phyloP scores from a whole-genome alignment of 1,140 invertebrate genomes.

The Portunus trituberculatus region DNA sequence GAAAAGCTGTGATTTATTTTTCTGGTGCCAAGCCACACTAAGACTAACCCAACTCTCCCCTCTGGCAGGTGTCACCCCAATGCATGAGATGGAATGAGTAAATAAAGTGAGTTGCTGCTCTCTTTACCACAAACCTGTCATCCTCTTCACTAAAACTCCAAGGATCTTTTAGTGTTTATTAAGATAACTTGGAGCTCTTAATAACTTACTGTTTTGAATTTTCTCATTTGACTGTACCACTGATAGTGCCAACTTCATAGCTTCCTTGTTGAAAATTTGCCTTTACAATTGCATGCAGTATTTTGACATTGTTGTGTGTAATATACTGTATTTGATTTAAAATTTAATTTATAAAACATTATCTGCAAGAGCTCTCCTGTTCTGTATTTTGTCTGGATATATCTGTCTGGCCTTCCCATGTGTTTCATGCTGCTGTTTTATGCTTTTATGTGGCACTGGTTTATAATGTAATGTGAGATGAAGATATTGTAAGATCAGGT shows the following conservation, averaged over 20 bases:
- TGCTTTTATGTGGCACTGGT: not conserved
- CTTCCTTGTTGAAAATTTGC: not conserved
- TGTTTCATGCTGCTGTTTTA: too few relatives aligned
- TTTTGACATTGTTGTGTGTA: not conserved
- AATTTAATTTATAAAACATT: not conserved
- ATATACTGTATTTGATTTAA: not conserved
- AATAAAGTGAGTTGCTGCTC: conserved; percentile 6
- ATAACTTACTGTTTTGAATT: not conserved
- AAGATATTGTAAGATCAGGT: conserved; percentile 15
- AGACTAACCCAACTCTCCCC: not conserved
- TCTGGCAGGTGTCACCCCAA: not conserved
- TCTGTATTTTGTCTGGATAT: not conserved
- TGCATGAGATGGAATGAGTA: conserved; percentile 6
- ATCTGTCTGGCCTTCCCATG: not conserved
- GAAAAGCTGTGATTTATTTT: not conserved
- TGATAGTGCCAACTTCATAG: not conserved
- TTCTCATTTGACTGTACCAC: not conserved
- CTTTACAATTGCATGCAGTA: not conserved
- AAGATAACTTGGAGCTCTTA: not conserved
- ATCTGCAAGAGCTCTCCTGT: not conserved
- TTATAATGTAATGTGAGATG: not conserved
- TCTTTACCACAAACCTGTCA: not conserved
- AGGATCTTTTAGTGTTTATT: not conserved
- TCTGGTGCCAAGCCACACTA: not conserved
- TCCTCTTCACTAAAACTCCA: not conserved